Conservation (phyloP, 2,888 invertebrate genomes). For the Pammene aurita region DNA sequence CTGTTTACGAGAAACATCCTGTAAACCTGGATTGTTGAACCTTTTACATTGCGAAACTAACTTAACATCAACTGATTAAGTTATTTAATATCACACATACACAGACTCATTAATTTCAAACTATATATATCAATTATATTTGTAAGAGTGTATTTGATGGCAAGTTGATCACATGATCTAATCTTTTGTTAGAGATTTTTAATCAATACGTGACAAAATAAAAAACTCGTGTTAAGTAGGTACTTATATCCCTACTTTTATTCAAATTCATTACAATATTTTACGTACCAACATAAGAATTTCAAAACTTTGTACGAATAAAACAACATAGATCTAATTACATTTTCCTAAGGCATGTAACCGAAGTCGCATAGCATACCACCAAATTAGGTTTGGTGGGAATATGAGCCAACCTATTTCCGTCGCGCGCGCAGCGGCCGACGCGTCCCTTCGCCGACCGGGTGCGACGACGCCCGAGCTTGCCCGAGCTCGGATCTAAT, state of each 20-base stretch:
- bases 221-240: background rate
- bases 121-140: background rate
- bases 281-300: background rate
- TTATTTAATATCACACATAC: background rate
- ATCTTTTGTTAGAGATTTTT: background rate
- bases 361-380: constrained; percentile 62
- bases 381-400: constrained; percentile 84
- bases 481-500: constrained; percentile 66
- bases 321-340: constrained; percentile 42
- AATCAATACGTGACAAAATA: background rate
- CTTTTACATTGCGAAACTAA: constrained; percentile 4
- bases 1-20: constrained; percentile 10
- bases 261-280: background rate
- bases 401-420: constrained; percentile 73
- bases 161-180: background rate
- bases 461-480: constrained; percentile 55
- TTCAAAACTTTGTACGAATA: background rate
- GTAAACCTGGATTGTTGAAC: constrained; percentile 4
- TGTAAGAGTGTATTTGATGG: background rate
- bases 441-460: constrained; percentile 48
- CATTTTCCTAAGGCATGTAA: constrained; percentile 64
- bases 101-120: background rate
- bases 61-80: constrained; percentile 1
- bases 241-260: background rate
- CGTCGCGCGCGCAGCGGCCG: constrained; percentile 68